These are phyloP conservation scores for Teleogryllus oceanicus DNA, from an alignment of 2,888 invertebrate genomes.

Conservation along the genomic window DNA sequence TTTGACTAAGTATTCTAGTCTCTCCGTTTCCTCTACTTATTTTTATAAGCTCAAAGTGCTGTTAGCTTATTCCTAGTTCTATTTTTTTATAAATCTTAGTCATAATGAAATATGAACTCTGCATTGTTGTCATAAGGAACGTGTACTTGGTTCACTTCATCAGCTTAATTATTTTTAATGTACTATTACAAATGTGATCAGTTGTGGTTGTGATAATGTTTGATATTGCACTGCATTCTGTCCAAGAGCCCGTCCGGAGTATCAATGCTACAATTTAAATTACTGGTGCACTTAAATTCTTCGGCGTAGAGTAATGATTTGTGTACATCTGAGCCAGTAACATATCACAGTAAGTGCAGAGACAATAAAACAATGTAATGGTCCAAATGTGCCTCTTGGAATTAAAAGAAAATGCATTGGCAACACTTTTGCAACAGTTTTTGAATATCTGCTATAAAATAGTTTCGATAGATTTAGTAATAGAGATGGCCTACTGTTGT, in stretches of 20 bases:
- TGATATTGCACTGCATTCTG: not conserved
- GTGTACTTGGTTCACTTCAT: no score
- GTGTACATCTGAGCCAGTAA: not conserved
- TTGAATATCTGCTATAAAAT: not conserved
- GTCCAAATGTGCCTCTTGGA: constrained; percentile 7
- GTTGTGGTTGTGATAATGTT: constrained; percentile 3
- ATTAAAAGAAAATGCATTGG: not conserved
- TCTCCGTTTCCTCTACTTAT: no score
- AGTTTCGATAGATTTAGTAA: no score
- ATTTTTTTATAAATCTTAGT: no score
- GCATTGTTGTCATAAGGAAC: no score
- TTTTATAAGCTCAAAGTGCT: no score
- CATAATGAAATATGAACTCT: no score
- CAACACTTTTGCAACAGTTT: not conserved
- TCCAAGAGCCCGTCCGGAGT: constrained; percentile 12
- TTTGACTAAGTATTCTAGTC: no score
- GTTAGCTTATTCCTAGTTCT: no score
- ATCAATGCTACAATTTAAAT: not conserved
- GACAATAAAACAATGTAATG: not conserved
- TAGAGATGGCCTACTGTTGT: no score
- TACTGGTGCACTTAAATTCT: not conserved
- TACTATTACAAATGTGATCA: not conserved
- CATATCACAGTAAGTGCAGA: constrained; percentile 2
- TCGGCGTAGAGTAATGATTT: not conserved
- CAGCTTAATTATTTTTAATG: no score